Conservation (phyloP, 2,888 invertebrate genomes). For the Macaria liturata region DNA sequence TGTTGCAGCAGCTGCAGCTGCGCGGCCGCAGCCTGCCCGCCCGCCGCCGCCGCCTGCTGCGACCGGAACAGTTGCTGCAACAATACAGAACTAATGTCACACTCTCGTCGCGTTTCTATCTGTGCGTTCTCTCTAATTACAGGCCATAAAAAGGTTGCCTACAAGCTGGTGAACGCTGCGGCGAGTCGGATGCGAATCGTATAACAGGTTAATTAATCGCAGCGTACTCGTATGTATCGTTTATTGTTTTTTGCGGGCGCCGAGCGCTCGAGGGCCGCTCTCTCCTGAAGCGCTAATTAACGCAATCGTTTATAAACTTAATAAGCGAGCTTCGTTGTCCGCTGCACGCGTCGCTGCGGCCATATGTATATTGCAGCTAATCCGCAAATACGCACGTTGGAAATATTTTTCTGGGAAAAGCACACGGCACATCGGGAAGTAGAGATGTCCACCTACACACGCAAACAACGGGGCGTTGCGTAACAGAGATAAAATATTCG, state of each 20-base stretch:
- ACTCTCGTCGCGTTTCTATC: too few species aligned
- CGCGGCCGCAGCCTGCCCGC: conserved; percentile 85
- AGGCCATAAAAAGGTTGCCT: too few species aligned
- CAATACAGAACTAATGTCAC: conserved; percentile 39
- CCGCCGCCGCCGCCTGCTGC: conserved; percentile 89
- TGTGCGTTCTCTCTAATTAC: too few species aligned
- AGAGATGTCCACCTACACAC: conserved; percentile 27
- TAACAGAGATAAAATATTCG: conserved; percentile 46
- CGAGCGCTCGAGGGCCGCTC: conserved; percentile 57
- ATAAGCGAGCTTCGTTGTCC: conserved; percentile 73
- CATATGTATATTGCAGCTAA: conserved; percentile 39
- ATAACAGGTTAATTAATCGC: conserved; percentile 64
- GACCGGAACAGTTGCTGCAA: conserved; percentile 95
- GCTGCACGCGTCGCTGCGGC: conserved; percentile 58
- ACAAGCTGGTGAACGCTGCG: too few species aligned
- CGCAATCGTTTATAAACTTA: conserved; percentile 78
- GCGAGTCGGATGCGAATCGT: too few species aligned
- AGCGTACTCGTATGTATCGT: conserved; percentile 48
- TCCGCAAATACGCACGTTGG: conserved; percentile 29
- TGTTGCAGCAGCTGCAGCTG: conserved; percentile 89
- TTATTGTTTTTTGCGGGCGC: conserved; percentile 60
- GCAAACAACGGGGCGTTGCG: conserved; percentile 41
- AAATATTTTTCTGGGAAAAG: conserved; percentile 29
- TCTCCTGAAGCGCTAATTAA: conserved; percentile 73
- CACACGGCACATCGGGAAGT: conserved; percentile 24